A percentile compares a stretch with the other conserved stretches of the same genome.
Conservation (phyloP, 2,113 vertebrate genomes). For the Dicaeum eximium region DNA sequence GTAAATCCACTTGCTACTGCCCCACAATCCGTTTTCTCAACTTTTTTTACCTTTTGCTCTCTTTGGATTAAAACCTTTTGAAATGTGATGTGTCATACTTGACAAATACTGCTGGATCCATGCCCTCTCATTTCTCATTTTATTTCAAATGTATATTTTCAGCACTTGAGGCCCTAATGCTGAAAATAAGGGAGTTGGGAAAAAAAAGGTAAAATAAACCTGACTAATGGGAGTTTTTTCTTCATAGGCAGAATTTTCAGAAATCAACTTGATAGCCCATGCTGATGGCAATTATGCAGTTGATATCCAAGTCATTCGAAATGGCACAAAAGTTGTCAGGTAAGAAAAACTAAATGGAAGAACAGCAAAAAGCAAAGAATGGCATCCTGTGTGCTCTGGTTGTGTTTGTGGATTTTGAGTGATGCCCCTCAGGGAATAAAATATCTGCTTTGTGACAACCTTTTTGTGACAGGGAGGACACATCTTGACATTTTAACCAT, state of each 20-base stretch:
- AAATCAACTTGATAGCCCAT: conserved; percentile 91
- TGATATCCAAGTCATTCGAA: conserved; percentile 89
- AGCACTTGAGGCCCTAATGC: neutral
- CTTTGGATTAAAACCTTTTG: neutral
- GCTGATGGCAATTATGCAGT: conserved; percentile 90
- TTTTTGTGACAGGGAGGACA: neutral
- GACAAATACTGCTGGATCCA: neutral
- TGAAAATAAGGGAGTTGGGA: neutral
- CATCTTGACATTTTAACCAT: accelerated
- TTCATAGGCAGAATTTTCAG: conserved; percentile 92
- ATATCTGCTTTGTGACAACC: neutral
- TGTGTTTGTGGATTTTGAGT: neutral
- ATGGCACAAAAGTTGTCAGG: conserved; percentile 90
- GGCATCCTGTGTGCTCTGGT: neutral
- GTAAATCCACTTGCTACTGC: neutral
- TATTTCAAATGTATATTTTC: neutral
- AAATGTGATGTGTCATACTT: accelerated
- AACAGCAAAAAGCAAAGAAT: neutral
- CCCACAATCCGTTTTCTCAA: neutral
- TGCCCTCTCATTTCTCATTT: neutral
- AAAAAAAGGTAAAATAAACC: neutral
- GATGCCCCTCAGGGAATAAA: neutral
- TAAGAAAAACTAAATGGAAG: conserved; percentile 34
- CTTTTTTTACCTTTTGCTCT: neutral
- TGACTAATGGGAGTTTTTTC: neutral